phyloP scores from a whole-genome alignment of 2,113 vertebrate species.

The Grammomys surdaster region DNA sequence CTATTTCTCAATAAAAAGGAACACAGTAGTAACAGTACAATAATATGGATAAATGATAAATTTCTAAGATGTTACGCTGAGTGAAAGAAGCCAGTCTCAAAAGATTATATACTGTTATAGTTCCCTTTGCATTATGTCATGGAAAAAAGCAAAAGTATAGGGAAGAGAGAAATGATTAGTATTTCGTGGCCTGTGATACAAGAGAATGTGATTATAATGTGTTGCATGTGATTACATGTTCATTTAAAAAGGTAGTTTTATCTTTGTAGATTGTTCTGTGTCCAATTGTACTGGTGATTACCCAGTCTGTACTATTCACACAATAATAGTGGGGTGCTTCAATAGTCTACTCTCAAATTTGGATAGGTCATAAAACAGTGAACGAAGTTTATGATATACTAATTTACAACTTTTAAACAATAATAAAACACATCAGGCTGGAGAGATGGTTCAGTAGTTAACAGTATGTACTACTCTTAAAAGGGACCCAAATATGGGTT shows the following conservation, averaged over 20 bases:
- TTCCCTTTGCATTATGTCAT: slow-evolving; percentile 10
- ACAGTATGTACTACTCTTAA: neutral
- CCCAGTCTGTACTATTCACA: neutral
- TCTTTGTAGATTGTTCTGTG: neutral
- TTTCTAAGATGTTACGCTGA: slow-evolving; percentile 22
- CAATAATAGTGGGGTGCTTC: neutral
- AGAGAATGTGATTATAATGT: neutral
- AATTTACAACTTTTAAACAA: neutral
- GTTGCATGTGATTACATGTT: neutral
- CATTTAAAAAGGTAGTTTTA: neutral
- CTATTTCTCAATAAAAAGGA: slow-evolving; percentile 23
- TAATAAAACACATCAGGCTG: neutral
- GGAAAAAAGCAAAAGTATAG: neutral
- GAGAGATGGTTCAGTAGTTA: neutral
- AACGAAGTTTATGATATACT: neutral
- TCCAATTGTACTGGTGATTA: neutral
- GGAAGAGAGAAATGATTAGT: neutral
- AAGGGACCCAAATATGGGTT: neutral
- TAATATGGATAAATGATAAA: slow-evolving; percentile 40
- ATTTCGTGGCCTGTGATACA: neutral
- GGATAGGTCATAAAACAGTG: neutral
- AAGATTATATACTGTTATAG: neutral
- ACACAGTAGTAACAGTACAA: neutral
- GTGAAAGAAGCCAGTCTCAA: slow-evolving; percentile 45
- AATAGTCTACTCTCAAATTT: neutral